These are phyloP conservation scores for Elysia chlorotica DNA, from an alignment of 1,140 invertebrate genomes.

Conservation along the genomic window DNA sequence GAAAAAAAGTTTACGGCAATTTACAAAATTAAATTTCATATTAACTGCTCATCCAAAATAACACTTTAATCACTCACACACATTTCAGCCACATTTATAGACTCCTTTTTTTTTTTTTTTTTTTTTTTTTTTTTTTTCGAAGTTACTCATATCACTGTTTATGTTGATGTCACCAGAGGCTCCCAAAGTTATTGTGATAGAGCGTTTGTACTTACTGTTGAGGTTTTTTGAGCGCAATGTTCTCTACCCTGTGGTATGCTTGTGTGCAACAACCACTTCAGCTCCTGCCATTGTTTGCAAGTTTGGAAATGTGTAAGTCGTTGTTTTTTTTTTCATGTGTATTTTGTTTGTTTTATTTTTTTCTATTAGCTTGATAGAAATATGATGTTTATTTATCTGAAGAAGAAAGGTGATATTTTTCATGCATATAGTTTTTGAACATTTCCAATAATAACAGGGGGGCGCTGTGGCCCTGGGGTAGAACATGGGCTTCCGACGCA, in stretches of 20 bases:
- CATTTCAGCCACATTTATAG: too few relatives aligned
- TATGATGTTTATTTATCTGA: neutral
- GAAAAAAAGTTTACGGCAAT: neutral
- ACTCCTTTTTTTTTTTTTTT: too few relatives aligned
- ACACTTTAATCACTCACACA: too few relatives aligned
- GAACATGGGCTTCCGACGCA: neutral
- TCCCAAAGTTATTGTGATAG: slow-evolving; percentile 72
- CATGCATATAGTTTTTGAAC: neutral
- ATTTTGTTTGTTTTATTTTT: neutral
- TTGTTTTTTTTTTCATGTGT: too few relatives aligned
- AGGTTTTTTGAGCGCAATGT: slow-evolving; percentile 92
- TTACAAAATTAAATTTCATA: too few relatives aligned
- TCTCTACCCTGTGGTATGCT: slow-evolving; percentile 87
- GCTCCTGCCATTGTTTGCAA: slow-evolving; percentile 76
- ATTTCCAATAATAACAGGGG: neutral
- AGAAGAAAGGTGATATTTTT: neutral
- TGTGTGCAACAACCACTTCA: slow-evolving; percentile 87
- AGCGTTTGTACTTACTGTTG: slow-evolving; percentile 87
- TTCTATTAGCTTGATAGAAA: neutral
- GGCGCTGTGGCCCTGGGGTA: neutral
- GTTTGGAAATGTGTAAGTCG: slow-evolving; percentile 72
- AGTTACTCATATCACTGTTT: neutral
- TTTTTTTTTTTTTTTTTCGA: too few relatives aligned
- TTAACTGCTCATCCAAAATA: too few relatives aligned
- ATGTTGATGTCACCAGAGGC: slow-evolving; percentile 63